Conservation (phyloP, 2,113 vertebrate species). For the Anthoscopus minutus region DNA sequence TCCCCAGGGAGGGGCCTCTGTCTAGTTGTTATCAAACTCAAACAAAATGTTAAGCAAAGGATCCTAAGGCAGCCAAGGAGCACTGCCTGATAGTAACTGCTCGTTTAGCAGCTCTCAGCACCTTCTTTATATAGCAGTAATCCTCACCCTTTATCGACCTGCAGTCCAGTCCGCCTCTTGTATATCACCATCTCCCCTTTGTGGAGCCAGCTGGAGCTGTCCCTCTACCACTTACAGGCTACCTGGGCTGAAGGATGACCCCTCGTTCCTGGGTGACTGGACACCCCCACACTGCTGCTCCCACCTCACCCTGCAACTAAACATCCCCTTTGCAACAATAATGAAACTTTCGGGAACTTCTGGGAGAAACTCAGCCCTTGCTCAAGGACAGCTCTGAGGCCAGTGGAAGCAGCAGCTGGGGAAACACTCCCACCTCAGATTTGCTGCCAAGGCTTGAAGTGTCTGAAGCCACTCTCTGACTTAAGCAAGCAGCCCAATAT, state of each 20-base stretch:
- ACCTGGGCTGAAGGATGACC: background rate
- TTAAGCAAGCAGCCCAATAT: background rate
- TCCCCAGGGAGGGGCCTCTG: background rate
- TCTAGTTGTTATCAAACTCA: background rate
- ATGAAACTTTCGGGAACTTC: background rate
- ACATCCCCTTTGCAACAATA: background rate
- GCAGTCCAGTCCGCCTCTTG: background rate
- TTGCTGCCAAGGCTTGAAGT: background rate
- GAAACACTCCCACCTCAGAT: background rate
- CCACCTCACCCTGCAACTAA: fast-evolving
- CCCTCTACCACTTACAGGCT: background rate
- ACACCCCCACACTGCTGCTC: background rate
- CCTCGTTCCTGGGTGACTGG: background rate
- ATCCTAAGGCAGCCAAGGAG: background rate
- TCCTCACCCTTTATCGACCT: background rate
- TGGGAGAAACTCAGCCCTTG: background rate
- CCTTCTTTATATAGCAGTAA: background rate
- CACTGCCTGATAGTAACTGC: background rate
- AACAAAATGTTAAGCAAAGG: background rate
- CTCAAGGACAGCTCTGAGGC: background rate
- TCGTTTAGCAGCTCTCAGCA: background rate
- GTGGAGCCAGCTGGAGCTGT: background rate
- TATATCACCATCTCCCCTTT: background rate
- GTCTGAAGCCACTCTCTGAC: background rate
- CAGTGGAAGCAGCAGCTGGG: background rate